A percentile compares a stretch with the other conserved stretches of the same genome.
Conservation (phyloP, 2,888 invertebrate species). For the Pegoplata infirma region DNA sequence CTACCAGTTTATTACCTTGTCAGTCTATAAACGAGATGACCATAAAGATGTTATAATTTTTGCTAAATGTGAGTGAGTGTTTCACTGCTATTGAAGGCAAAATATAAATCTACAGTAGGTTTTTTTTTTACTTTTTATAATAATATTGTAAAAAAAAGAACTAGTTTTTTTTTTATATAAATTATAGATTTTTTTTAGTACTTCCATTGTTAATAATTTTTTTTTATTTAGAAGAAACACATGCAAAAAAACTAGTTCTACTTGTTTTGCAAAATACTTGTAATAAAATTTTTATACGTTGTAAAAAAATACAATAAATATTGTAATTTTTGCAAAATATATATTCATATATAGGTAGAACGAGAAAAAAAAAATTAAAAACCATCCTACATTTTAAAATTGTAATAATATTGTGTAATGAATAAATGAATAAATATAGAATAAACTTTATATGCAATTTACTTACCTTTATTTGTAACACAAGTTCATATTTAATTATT, state of each 20-base stretch:
- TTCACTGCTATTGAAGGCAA: not conserved
- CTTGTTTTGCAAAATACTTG: constrained; percentile 35
- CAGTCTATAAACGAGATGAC: constrained; percentile 5
- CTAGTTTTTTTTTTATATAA: not conserved
- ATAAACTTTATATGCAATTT: not conserved
- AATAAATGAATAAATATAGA: not conserved
- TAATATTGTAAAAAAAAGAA: not conserved
- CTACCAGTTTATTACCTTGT: not conserved
- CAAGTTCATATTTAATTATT: not conserved
- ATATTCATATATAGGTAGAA: too few species aligned
- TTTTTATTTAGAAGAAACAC: not conserved
- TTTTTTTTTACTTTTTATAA: not conserved
- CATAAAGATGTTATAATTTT: constrained; percentile 58
- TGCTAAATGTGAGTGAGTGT: constrained; percentile 33
- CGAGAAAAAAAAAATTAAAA: not conserved
- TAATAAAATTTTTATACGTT: constrained; percentile 25
- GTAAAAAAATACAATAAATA: not conserved
- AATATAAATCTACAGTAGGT: not conserved
- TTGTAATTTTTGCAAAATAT: constrained; percentile 1
- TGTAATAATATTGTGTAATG: not conserved
- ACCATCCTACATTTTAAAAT: not conserved
- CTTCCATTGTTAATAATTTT: too few species aligned
- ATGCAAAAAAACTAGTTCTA: constrained; percentile 32
- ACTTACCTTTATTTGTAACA: not conserved
- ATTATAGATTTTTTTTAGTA: not conserved